These are phyloP conservation scores for Cataglyphis albicans DNA, from an alignment of 2,888 invertebrate species.

Conservation along the genomic window DNA sequence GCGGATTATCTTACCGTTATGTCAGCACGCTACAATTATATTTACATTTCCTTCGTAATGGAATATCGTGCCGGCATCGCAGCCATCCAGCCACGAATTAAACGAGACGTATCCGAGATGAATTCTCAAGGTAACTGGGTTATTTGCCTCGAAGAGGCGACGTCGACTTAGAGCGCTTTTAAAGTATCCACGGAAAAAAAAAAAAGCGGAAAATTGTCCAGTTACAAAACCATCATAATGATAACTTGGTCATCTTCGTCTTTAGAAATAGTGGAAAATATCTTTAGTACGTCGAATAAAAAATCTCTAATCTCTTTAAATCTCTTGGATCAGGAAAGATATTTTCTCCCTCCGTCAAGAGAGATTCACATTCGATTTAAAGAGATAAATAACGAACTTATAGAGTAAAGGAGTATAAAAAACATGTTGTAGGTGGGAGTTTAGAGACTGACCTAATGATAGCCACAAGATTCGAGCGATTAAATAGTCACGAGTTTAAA, in stretches of 20 bases:
- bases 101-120: conserved; percentile 44
- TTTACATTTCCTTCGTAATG: conserved; percentile 83
- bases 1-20: conserved; percentile 85
- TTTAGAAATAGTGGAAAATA: not conserved
- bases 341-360: not conserved
- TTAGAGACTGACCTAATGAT: conserved; percentile 37
- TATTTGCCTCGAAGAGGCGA: conserved; percentile 6
- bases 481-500: conserved; percentile 47
- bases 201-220: not conserved
- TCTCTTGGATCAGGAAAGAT: not conserved
- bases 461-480: conserved; percentile 35
- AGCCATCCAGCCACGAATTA: conserved; percentile 22
- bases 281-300: not conserved
- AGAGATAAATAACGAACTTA: conserved; percentile 20
- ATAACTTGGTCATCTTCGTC: not conserved
- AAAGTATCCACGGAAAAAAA: not conserved
- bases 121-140: conserved; percentile 40
- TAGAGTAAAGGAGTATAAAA: not conserved
- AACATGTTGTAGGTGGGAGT: conserved; percentile 32
- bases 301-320: not conserved
- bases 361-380: not conserved
- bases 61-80: conserved; percentile 72
- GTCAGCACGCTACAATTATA: conserved; percentile 84
- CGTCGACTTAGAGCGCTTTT: not conserved
- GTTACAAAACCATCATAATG: not conserved